Conservation (phyloP, 2,888 invertebrate species). For the Meiosimyza decipiens region DNA sequence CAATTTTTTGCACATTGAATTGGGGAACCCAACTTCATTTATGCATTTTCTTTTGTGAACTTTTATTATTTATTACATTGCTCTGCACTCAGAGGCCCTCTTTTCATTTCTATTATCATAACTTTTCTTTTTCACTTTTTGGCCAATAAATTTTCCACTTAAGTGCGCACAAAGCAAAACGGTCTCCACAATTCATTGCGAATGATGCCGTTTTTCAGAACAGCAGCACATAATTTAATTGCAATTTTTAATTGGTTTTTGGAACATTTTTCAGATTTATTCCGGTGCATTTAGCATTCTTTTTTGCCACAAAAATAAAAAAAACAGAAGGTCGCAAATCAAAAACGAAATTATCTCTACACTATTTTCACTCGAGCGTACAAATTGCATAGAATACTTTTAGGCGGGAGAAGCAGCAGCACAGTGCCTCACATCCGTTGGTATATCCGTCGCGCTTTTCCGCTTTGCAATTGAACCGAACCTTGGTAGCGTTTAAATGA, state of each 20-base stretch:
- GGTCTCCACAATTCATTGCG: slow-evolving; percentile 10
- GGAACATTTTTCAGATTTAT: background rate
- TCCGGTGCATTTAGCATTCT: background rate
- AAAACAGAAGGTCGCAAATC: background rate
- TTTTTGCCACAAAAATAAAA: no score
- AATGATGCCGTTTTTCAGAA: background rate
- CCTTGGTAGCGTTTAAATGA: slow-evolving; percentile 28
- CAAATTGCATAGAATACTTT: slow-evolving; percentile 23
- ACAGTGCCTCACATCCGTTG: background rate
- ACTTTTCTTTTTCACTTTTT: slow-evolving; percentile 1
- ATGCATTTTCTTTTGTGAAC: background rate
- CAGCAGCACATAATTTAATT: background rate
- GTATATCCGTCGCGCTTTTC: background rate
- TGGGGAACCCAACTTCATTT: no score
- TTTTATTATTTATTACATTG: slow-evolving; percentile 35
- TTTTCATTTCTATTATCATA: background rate
- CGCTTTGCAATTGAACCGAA: slow-evolving; percentile 15
- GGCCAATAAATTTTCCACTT: slow-evolving; percentile 28
- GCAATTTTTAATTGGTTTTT: background rate
- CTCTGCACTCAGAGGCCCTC: slow-evolving; percentile 16
- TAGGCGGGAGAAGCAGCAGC: slow-evolving; percentile 28
- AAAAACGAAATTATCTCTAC: slow-evolving; percentile 24
- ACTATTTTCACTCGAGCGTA: slow-evolving; percentile 18
- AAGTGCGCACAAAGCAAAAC: slow-evolving; percentile 21
- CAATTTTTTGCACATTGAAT: background rate